Percentiles rank a stretch among this genome's conserved stretches.
These are phyloP conservation scores for Scomber colias DNA, from an alignment of 2,113 vertebrate genomes.

Conservation along the genomic window DNA sequence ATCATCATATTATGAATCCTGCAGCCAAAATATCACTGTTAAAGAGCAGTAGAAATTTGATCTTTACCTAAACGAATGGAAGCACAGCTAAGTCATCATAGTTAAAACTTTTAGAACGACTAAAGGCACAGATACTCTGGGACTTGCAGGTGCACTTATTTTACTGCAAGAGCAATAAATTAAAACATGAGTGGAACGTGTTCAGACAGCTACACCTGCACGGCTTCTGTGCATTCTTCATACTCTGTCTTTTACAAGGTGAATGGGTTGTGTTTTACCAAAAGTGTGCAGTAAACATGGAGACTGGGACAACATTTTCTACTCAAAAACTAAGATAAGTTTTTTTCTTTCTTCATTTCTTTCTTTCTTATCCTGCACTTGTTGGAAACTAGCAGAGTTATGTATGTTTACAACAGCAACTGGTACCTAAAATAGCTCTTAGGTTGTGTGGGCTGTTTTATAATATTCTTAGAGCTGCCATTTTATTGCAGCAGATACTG, in stretches of 20 bases:
- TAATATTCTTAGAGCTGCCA: constrained; percentile 12
- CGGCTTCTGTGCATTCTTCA: neutral
- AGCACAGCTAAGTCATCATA: neutral
- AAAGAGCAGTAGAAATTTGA: neutral
- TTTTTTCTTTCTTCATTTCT: no score
- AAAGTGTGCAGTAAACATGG: neutral
- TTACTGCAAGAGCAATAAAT: constrained; percentile 38
- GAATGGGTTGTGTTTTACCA: neutral
- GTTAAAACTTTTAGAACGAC: neutral
- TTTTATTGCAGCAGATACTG: constrained; percentile 11
- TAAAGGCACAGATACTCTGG: constrained; percentile 19
- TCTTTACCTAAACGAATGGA: neutral
- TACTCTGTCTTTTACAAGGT: neutral
- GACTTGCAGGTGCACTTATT: constrained; percentile 42
- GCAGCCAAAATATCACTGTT: no score
- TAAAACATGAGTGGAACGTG: constrained; percentile 21
- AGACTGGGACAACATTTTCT: neutral
- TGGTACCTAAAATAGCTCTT: constrained; percentile 12
- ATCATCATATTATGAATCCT: neutral
- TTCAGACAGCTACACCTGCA: constrained; percentile 17
- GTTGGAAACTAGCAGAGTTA: neutral
- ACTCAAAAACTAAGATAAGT: neutral
- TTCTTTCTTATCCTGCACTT: neutral
- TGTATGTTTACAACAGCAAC: constrained; percentile 9
- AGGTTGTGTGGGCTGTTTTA: constrained; percentile 9